Conservation (phyloP, 1,140 invertebrate species). For the Caenorhabditis tropicalis region DNA sequence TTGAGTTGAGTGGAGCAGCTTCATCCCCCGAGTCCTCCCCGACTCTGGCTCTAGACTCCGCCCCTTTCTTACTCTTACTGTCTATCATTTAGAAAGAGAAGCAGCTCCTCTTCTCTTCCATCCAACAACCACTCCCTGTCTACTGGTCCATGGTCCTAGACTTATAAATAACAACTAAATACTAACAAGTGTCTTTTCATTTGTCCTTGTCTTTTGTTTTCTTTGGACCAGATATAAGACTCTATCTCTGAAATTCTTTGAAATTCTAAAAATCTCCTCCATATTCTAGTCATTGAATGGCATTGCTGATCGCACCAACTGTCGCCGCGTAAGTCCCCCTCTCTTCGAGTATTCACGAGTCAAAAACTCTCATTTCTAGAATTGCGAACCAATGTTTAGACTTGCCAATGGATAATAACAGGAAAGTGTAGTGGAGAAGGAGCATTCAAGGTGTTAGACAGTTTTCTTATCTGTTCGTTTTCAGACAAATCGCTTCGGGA, state of each 20-base stretch:
- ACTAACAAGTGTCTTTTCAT: not conserved
- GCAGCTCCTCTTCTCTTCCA: not conserved
- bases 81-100: not conserved
- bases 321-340: not conserved
- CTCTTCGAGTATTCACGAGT: too few species aligned
- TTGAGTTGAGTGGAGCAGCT: not conserved
- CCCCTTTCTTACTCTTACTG: conserved; percentile 1
- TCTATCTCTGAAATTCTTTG: not conserved
- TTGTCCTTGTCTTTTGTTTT: not conserved
- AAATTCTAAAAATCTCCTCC: not conserved
- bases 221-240: not conserved
- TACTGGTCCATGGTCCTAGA: not conserved
- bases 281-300: not conserved
- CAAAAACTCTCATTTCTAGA: too few species aligned
- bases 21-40: not conserved
- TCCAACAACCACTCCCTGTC: not conserved
- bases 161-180: not conserved
- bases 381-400: too few species aligned
- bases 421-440: too few species aligned
- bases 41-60: too few species aligned
- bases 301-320: conserved; percentile 23
- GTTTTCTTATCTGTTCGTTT: not conserved
- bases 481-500: conserved; percentile 28
- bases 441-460: too few species aligned
- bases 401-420: too few species aligned